These are phyloP conservation scores for Listronotus bonariensis DNA, from an alignment of 1,140 invertebrate species.

Conservation along the genomic window DNA sequence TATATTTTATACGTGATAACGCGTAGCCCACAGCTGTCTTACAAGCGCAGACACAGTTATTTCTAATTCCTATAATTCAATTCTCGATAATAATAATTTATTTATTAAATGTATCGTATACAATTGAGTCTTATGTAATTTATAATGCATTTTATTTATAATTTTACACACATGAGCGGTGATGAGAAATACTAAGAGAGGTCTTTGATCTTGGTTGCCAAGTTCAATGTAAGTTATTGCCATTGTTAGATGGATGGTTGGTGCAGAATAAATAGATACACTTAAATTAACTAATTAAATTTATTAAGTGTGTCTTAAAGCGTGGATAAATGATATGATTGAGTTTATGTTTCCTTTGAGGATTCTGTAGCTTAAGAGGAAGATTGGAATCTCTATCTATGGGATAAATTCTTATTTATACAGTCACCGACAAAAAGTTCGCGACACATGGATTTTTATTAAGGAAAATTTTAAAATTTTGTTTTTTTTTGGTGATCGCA, in stretches of 20 bases:
- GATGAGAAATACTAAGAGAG: conserved; percentile 35
- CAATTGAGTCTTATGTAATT: conserved; percentile 31
- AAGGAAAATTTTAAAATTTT: too few relatives aligned
- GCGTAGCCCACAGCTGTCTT: conserved; percentile 33
- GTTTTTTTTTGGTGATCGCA: too few relatives aligned
- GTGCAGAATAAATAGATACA: conserved; percentile 5
- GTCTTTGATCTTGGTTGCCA: conserved; percentile 36
- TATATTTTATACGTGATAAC: conserved; percentile 31
- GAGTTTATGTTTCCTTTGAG: too few relatives aligned
- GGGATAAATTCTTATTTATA: too few relatives aligned
- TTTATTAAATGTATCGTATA: conserved; percentile 31
- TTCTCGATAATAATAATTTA: conserved; percentile 32
- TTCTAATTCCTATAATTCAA: conserved; percentile 37
- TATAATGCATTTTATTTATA: conserved; percentile 36
- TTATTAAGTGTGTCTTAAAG: too few relatives aligned
- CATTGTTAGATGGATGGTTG: conserved; percentile 34
- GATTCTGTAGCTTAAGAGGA: too few relatives aligned
- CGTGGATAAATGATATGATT: too few relatives aligned
- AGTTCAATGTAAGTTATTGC: conserved; percentile 38
- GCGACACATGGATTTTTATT: too few relatives aligned
- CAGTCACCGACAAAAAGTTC: too few relatives aligned
- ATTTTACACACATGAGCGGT: conserved; percentile 36
- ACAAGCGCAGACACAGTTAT: conserved; percentile 32
- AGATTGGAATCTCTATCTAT: too few relatives aligned
- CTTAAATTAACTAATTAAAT: too few relatives aligned